A percentile compares a stretch with the other conserved stretches of the same genome.
These are phyloP conservation scores for Cisticola juncidis DNA, from an alignment of 2,113 vertebrate genomes.

Conservation along the genomic window DNA sequence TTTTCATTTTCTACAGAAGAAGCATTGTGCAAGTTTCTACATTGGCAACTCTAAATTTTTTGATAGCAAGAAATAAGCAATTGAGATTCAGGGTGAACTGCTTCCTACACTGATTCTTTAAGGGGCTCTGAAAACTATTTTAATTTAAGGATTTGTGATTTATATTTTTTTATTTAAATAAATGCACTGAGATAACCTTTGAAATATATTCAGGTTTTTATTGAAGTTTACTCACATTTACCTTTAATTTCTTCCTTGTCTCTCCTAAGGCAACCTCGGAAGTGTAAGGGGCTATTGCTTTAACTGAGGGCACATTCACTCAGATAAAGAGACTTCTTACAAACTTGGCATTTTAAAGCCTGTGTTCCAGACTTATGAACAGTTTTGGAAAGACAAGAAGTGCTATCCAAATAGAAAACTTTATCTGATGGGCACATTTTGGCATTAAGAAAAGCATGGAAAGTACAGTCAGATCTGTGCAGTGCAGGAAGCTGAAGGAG, in stretches of 20 bases:
- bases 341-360: conserved; percentile 1
- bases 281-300: neutral
- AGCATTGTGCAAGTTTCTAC: neutral
- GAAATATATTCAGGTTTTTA: neutral
- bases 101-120: neutral
- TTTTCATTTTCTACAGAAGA: neutral
- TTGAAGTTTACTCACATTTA: neutral
- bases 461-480: neutral
- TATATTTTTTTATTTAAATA: neutral
- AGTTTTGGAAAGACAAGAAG: conserved; percentile 23
- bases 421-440: conserved; percentile 51
- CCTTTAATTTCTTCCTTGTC: neutral
- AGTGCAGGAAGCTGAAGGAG: neutral
- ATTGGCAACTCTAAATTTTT: neutral
- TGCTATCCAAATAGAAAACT: conserved; percentile 13
- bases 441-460: neutral
- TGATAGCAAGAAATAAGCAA: neutral
- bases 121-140: neutral
- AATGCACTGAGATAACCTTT: neutral
- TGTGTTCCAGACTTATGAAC: neutral
- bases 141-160: neutral
- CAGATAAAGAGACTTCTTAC: neutral
- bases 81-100: neutral
- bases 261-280: neutral
- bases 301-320: neutral